Evolutionary conservation across 2,797 vertebrate species (phyloP), one percentile per base, ranked within the genome.

Genomic region (Siniperca undulata): DNA sequence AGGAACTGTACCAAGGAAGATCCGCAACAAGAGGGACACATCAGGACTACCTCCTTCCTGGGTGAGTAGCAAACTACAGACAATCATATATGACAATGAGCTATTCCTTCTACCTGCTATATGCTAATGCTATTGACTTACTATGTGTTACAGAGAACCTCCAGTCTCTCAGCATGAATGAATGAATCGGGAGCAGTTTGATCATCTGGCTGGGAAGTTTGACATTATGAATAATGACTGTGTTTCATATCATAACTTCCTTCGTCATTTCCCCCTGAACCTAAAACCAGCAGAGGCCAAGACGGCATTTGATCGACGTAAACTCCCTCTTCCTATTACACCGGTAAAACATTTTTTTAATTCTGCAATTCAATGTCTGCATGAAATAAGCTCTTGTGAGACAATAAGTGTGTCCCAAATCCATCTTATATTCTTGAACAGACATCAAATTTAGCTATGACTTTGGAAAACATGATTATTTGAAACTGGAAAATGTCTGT

Each of bases 161-260:
- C 46, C 84, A 91, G 17, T 92, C 89, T 11, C 94, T 94, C 80
- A 40, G 53, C 67, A 83, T 95, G 81, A 76, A 77, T 36, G 27
- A 30, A 40, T 95, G 59, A 94, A 64, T 17, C 70, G 55, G 66
- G 82, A 91, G 48, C 95, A 97, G 86, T 66, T 94, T 5, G 93
- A 95, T 36, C 88, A 90, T 85, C 91, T 96, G 22, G 52, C 80
- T 20, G 3, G 55, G 19, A 96, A 96, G 86, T 95, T 93, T 0
- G 90, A 94, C 81, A 68, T 95, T 30, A 93, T 80, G 70, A 91
- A 56, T 52, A 92, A 84, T 0, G 92, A 95, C 14, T 80, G 12
- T 1, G 89, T 97, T 67, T 93, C 93, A 0, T 96, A 96, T 84
- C 90, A 80, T 0, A 82, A 93, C 81, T 96, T 97, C 86, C 85